Evolutionary conservation across 2,888 invertebrate genomes (phyloP).

Genomic region (Syritta pipiens): DNA sequence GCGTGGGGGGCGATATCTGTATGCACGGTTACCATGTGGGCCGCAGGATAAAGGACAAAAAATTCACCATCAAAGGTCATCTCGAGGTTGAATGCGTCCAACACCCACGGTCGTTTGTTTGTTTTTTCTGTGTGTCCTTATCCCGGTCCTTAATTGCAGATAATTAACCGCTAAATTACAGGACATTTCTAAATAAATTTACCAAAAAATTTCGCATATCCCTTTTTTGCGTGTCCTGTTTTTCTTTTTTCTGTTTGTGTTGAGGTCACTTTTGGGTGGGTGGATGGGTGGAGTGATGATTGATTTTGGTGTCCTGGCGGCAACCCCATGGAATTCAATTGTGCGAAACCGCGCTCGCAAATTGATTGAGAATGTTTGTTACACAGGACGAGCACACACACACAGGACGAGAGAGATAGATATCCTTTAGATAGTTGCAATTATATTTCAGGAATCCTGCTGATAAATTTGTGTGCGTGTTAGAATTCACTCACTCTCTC

Average conservation of each 20-base stretch:
- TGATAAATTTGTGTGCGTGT: neutral
- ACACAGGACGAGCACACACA: no score
- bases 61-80: no score
- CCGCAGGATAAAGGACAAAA: no score
- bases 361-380: neutral
- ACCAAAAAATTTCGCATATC: neutral
- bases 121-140: no score
- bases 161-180: constrained; percentile 41
- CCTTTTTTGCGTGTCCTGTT: neutral
- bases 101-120: no score
- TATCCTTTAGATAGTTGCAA: neutral
- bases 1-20: neutral
- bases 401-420: no score
- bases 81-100: no score
- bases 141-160: constrained; percentile 11
- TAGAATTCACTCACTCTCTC: no score
- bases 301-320: neutral
- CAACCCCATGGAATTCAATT: no score
- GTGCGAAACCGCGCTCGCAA: neutral
- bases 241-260: no score
- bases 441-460: neutral
- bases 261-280: no score
- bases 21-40: neutral
- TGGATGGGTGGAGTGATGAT: neutral
- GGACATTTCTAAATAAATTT: constrained; percentile 22